These are phyloP conservation scores for Podargus strigoides DNA, from an alignment of 2,797 vertebrate genomes.

Conservation along the genomic window DNA sequence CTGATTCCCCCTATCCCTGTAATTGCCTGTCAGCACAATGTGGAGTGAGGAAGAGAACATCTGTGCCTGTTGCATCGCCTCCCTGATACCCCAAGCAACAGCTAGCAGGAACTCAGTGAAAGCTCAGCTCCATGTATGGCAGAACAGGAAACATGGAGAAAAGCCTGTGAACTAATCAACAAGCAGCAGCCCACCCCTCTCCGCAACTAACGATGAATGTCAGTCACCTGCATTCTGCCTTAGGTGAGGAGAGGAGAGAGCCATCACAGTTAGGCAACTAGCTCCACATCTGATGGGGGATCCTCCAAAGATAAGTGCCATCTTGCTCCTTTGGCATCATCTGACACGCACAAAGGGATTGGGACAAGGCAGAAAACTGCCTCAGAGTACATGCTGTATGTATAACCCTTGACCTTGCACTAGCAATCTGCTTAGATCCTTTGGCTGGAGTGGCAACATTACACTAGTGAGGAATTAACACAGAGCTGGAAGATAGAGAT, in stretches of 20 bases:
- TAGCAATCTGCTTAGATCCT: neutral
- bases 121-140: rapidly evolving
- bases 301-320: neutral
- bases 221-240: neutral
- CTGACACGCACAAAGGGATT: neutral
- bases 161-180: neutral
- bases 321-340: neutral
- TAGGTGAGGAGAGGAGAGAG: neutral
- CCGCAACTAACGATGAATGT: neutral
- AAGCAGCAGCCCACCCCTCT: neutral
- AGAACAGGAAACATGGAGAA: neutral
- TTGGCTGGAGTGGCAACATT: neutral
- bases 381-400: neutral
- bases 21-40: neutral
- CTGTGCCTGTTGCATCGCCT: neutral
- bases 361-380: neutral
- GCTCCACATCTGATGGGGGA: neutral
- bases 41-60: neutral
- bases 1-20: neutral
- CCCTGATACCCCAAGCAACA: neutral
- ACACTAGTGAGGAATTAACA: neutral
- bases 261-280: neutral
- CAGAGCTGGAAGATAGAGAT: neutral
- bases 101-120: neutral
- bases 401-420: neutral